A percentile compares a stretch with the other conserved stretches of the same genome.
These are phyloP conservation scores for Agelaius phoeniceus DNA, from an alignment of 2,113 vertebrate species.

Conservation along the genomic window DNA sequence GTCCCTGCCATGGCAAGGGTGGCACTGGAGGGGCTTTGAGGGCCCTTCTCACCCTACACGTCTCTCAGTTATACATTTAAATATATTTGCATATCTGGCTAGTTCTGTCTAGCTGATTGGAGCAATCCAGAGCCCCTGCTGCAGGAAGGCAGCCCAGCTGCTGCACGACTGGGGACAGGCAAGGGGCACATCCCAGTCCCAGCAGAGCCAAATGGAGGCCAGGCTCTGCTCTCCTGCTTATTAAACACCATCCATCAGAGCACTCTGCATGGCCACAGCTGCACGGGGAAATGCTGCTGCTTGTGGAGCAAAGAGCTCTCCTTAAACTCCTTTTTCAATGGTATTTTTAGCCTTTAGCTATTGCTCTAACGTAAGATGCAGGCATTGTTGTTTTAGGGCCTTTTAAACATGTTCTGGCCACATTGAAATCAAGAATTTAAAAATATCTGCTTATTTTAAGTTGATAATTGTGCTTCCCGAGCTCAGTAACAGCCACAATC, in stretches of 20 bases:
- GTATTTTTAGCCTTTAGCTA: background rate
- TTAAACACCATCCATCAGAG: background rate
- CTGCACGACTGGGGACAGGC: rapidly evolving
- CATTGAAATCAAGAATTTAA: background rate
- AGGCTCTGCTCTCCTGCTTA: background rate
- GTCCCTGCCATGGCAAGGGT: background rate
- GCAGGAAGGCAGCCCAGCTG: background rate
- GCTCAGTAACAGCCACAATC: background rate
- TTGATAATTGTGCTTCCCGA: background rate
- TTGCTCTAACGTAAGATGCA: background rate
- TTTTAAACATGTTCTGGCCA: background rate
- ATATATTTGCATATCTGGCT: background rate
- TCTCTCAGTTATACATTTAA: background rate
- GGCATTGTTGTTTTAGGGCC: background rate
- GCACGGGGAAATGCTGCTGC: background rate
- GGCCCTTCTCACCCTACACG: background rate
- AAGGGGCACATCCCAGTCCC: background rate
- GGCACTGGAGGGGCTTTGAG: rapidly evolving
- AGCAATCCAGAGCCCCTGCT: background rate
- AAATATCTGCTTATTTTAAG: background rate
- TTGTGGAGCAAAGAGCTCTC: background rate
- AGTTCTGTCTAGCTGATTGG: rapidly evolving
- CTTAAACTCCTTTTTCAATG: background rate
- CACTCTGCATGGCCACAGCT: background rate
- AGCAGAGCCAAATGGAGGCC: background rate